Percentiles rank a stretch among this genome's conserved stretches.
Evolutionary conservation across 2,888 invertebrate genomes (phyloP).

Genomic region (Pristionchus mayeri): DNA sequence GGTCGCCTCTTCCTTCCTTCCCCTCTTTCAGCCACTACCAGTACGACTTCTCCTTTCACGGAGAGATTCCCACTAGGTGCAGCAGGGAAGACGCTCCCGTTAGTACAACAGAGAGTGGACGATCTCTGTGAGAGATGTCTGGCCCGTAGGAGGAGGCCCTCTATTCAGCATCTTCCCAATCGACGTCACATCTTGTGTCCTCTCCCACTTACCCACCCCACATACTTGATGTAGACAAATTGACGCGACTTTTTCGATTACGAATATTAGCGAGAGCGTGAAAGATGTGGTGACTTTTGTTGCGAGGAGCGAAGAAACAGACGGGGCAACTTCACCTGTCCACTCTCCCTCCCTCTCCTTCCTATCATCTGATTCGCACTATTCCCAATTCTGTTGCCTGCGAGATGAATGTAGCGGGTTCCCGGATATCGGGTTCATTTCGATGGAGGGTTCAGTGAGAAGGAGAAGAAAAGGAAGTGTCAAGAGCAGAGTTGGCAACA

Average conservation of each 20-base stretch:
- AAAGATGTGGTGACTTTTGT: neutral
- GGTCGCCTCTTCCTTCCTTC: neutral
- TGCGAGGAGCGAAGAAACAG: neutral
- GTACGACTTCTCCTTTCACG: neutral
- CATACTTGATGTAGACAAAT: conserved; percentile 25
- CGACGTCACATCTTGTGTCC: conserved; percentile 6
- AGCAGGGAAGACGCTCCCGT: neutral
- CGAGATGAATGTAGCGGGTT: conserved; percentile 7
- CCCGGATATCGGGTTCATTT: neutral
- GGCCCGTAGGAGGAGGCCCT: neutral
- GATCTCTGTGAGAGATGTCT: conserved; percentile 8
- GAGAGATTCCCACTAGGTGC: neutral
- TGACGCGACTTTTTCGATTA: conserved; percentile 17
- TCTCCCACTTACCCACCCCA: neutral
- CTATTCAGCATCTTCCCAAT: conserved; percentile 1
- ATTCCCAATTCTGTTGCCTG: too few relatives aligned
- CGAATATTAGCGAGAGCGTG: neutral
- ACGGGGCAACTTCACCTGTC: conserved; percentile 6
- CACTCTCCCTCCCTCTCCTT: neutral
- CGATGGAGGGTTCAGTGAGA: neutral
- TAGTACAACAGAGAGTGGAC: conserved; percentile 1
- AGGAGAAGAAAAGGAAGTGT: neutral
- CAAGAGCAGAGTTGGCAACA: conserved; percentile 21
- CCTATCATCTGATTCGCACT: conserved; percentile 16
- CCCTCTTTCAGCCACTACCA: neutral